Evolutionary conservation across 1,140 invertebrate species (phyloP).

Genomic region (Zaprionus tsacasi): DNA sequence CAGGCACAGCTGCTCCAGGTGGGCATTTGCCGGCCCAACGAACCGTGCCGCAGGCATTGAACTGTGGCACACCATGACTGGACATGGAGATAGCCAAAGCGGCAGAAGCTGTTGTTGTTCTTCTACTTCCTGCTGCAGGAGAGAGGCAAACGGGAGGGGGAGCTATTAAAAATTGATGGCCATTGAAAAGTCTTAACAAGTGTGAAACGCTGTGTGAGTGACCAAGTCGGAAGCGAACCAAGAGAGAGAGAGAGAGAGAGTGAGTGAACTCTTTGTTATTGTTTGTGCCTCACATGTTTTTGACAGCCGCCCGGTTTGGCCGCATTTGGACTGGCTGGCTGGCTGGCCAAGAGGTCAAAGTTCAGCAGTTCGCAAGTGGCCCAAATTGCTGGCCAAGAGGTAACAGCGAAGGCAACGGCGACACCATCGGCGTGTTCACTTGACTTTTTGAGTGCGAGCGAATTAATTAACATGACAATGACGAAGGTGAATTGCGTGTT

Average conservation of each 20-base stretch:
- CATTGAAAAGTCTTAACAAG: constrained; percentile 76
- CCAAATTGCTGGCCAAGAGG: constrained; percentile 15
- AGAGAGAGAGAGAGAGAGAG: not conserved
- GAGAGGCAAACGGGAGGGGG: not conserved
- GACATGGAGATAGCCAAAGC: constrained; percentile 24
- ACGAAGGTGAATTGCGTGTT: constrained; percentile 82
- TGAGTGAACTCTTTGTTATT: constrained; percentile 35
- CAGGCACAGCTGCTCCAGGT: constrained; percentile 33
- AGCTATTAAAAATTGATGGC: constrained; percentile 68
- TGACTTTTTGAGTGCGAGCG: constrained; percentile 72
- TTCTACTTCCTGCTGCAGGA: constrained; percentile 24
- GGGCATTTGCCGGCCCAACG: constrained; percentile 64
- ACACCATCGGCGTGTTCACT: constrained; percentile 56
- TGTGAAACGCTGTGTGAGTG: constrained; percentile 40
- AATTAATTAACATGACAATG: constrained; percentile 83
- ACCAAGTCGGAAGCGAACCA: constrained; percentile 10
- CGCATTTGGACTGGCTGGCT: constrained; percentile 9
- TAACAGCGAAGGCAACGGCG: not conserved
- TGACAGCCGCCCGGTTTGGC: constrained; percentile 51
- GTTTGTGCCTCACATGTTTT: constrained; percentile 55
- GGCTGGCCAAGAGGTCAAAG: constrained; percentile 5
- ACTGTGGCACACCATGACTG: constrained; percentile 60
- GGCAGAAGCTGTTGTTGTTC: not conserved
- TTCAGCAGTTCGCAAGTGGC: not conserved
- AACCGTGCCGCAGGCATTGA: constrained; percentile 71